Conservation (phyloP, 2,113 vertebrate species). For the Laterallus jamaicensis region DNA sequence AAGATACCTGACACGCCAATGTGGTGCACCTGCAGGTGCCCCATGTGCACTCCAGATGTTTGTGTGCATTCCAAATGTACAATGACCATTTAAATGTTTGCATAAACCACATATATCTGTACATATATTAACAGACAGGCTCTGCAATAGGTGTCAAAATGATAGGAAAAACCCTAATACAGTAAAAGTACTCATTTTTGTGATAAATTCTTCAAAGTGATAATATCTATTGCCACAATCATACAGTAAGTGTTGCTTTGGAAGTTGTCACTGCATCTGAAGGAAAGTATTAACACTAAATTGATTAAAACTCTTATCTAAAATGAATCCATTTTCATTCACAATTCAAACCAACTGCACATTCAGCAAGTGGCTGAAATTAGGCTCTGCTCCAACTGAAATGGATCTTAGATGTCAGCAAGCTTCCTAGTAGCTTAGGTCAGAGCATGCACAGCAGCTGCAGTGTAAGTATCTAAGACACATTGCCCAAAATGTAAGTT, state of each 20-base stretch:
- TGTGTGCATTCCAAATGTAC: background rate
- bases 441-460: background rate
- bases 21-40: background rate
- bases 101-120: fast-evolving
- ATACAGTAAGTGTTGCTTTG: background rate
- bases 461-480: background rate
- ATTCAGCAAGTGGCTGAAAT: background rate
- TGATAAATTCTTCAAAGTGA: background rate
- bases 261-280: background rate
- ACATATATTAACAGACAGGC: fast-evolving
- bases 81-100: background rate
- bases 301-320: background rate
- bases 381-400: background rate
- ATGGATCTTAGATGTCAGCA: fast-evolving
- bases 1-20: background rate
- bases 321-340: background rate
- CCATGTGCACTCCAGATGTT: background rate
- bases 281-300: background rate
- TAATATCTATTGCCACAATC: background rate
- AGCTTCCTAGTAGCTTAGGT: background rate
- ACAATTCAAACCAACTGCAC: background rate
- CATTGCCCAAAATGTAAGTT: background rate
- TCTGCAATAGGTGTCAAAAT: background rate
- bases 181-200: background rate
- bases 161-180: background rate